Evolutionary conservation across 2,888 invertebrate genomes (phyloP).

Genomic region (Drosophila pseudotakahashii): DNA sequence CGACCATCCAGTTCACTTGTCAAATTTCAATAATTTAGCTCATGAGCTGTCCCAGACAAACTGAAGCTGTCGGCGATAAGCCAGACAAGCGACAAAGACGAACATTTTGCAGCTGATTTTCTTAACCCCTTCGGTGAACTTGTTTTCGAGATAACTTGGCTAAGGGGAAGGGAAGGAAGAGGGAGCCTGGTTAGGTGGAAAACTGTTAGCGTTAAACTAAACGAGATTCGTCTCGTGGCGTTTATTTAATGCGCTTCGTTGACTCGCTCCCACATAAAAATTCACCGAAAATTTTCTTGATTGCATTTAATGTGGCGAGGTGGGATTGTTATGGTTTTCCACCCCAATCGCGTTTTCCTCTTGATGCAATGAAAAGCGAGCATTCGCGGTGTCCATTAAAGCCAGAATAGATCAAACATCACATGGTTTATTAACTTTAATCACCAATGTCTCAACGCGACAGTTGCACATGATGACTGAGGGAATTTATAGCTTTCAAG

Average conservation of each 20-base stretch:
- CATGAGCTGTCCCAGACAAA: constrained; percentile 59
- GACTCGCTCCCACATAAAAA: constrained; percentile 49
- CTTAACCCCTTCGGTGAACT: constrained; percentile 33
- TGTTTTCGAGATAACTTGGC: constrained; percentile 11
- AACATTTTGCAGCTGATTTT: constrained; percentile 45
- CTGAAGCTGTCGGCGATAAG: constrained; percentile 69
- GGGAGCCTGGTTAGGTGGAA: constrained; percentile 23
- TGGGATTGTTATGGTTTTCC: constrained; percentile 60
- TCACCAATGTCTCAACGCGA: constrained; percentile 38
- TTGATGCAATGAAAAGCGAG: constrained; percentile 47
- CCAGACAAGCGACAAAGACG: constrained; percentile 60
- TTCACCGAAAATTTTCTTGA: constrained; percentile 37
- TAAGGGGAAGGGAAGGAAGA: not conserved
- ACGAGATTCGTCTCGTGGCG: constrained; percentile 72
- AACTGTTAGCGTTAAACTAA: constrained; percentile 73
- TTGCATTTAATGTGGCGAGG: constrained; percentile 50
- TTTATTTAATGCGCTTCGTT: constrained; percentile 71
- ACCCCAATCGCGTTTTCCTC: not conserved
- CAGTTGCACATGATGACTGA: constrained; percentile 22
- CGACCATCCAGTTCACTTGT: constrained; percentile 42
- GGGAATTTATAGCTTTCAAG: constrained; percentile 18
- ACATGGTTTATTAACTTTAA: constrained; percentile 64
- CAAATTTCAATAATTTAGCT: constrained; percentile 70
- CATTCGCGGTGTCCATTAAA: constrained; percentile 54
- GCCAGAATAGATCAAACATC: constrained; percentile 60